A percentile compares a stretch with the other conserved stretches of the same genome.
phyloP scores from a whole-genome alignment of 2,113 vertebrate genomes.

The Bolborhynchus lineola region DNA sequence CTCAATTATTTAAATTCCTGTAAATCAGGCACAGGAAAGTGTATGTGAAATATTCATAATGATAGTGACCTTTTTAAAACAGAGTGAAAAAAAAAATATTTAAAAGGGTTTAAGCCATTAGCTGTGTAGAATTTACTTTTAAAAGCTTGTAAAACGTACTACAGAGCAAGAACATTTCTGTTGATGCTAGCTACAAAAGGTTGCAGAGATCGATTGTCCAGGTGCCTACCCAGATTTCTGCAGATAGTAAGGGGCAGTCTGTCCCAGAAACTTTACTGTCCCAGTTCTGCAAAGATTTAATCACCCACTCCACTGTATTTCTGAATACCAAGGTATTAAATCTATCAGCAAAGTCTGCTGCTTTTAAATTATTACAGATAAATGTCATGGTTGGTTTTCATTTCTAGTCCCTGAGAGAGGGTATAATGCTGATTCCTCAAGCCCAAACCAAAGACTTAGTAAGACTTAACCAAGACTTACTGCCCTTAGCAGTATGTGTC shows the following conservation, averaged over 20 bases:
- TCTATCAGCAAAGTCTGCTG: background rate
- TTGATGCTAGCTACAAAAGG: background rate
- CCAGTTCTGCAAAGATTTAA: background rate
- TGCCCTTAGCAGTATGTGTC: background rate
- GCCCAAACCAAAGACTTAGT: background rate
- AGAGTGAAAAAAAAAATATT: background rate
- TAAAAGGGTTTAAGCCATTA: background rate
- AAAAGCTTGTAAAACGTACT: background rate
- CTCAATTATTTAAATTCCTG: background rate
- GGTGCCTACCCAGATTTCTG: background rate
- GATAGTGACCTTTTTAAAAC: background rate
- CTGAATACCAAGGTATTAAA: background rate
- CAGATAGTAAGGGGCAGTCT: background rate
- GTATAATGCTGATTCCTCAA: background rate
- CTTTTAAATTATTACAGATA: background rate
- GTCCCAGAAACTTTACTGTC: background rate
- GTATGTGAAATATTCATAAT: background rate
- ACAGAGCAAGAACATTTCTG: background rate
- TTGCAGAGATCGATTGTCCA: background rate
- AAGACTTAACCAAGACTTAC: no score
- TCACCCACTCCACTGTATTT: background rate
- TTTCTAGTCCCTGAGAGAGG: background rate
- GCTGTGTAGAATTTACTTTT: background rate
- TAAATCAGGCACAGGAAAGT: background rate
- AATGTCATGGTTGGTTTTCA: background rate